phyloP scores from a whole-genome alignment of 2,113 vertebrate species.

The Phylloscopus whistleri region DNA sequence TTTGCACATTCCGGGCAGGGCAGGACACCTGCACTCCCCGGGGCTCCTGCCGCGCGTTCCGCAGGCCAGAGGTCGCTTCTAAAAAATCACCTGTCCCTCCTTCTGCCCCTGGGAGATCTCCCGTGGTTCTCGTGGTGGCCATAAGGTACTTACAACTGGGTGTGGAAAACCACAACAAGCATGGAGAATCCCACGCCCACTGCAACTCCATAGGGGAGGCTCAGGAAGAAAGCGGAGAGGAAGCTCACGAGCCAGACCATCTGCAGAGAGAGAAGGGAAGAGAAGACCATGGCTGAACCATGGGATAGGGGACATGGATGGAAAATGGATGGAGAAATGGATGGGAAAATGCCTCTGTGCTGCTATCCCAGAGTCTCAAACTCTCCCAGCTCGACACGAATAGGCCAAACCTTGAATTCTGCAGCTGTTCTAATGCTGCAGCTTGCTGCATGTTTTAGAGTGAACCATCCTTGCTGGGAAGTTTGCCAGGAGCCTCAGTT shows the following conservation, averaged over 20 bases:
- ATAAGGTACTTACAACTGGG: conserved; percentile 85
- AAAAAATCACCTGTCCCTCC: neutral
- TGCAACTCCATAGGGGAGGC: conserved; percentile 88
- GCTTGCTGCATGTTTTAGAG: neutral
- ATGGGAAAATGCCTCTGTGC: neutral
- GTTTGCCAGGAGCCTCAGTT: neutral
- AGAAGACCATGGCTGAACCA: neutral
- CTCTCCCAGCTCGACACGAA: neutral
- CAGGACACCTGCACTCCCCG: conserved; percentile 53
- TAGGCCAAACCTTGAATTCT: neutral
- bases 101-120: neutral
- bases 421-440: neutral
- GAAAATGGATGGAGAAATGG: neutral
- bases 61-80: neutral
- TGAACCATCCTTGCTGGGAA: neutral
- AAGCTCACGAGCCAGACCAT: conserved; percentile 92
- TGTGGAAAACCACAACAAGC: conserved; percentile 90
- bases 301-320: fast-evolving
- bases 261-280: conserved; percentile 65
- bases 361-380: neutral
- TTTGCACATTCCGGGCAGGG: conserved; percentile 50
- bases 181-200: conserved; percentile 88
- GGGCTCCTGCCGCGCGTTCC: conserved; percentile 25
- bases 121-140: neutral
- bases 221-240: conserved; percentile 89